Conservation (phyloP, 2,888 invertebrate genomes). For the Endotricha flammealis region DNA sequence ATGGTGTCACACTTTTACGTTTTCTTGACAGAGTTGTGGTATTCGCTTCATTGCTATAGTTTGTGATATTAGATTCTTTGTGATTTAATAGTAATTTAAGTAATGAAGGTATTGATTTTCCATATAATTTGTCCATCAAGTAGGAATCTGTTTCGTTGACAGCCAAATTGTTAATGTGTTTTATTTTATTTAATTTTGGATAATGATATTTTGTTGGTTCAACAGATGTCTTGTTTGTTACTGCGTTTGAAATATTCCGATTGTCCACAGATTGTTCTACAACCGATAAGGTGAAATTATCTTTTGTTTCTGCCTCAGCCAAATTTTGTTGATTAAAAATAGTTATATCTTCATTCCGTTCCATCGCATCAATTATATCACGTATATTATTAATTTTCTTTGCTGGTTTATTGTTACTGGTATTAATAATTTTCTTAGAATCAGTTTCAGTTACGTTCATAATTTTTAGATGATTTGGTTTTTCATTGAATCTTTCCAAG, state of each 20-base stretch:
- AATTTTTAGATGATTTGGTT: conserved; percentile 15
- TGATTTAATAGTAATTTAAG: too few relatives aligned
- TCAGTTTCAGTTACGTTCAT: neutral
- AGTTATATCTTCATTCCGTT: conserved; percentile 29
- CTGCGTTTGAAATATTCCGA: neutral
- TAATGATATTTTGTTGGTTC: too few relatives aligned
- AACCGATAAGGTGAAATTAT: conserved; percentile 5
- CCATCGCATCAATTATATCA: conserved; percentile 58
- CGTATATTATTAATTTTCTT: conserved; percentile 48
- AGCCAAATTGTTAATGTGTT: too few relatives aligned
- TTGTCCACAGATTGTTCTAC: neutral
- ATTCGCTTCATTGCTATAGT: conserved; percentile 11
- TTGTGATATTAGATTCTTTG: too few relatives aligned
- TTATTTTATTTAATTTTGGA: too few relatives aligned
- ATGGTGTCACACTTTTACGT: conserved; percentile 23
- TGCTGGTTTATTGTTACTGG: conserved; percentile 13
- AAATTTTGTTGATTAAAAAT: conserved; percentile 34
- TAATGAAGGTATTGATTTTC: too few relatives aligned
- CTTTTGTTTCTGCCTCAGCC: conserved; percentile 42
- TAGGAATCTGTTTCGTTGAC: too few relatives aligned
- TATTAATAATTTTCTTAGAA: conserved; percentile 6
- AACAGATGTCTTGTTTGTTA: neutral
- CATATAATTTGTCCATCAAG: too few relatives aligned
- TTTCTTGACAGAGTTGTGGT: conserved; percentile 32
- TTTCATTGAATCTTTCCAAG: conserved; percentile 25